Evolutionary conservation across 2,113 vertebrate species (phyloP).

Genomic region (Ovibos moschatus): DNA sequence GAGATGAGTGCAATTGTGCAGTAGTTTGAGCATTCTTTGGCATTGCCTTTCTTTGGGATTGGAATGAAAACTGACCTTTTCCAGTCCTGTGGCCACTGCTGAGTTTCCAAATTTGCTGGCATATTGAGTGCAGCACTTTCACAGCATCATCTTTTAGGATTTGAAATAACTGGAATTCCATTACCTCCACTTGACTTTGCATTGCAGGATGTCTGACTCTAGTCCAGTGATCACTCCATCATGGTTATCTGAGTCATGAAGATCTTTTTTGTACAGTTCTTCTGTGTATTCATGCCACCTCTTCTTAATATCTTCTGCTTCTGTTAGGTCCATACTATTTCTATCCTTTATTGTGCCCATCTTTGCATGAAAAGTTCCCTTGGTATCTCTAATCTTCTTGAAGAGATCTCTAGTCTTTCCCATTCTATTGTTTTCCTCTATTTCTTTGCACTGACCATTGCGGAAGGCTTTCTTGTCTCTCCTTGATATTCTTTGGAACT

Average conservation of each 20-base stretch:
- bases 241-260: background rate
- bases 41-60: background rate
- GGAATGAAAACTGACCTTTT: background rate
- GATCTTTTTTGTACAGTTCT: background rate
- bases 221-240: background rate
- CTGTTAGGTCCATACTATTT: background rate
- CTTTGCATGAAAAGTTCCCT: background rate
- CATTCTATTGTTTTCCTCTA: background rate
- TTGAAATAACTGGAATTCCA: background rate
- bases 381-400: background rate
- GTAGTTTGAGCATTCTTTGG: background rate
- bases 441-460: background rate
- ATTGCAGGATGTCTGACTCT: background rate
- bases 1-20: background rate
- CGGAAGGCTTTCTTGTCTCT: background rate
- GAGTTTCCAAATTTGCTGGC: background rate
- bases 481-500: background rate
- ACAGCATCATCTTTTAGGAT: background rate
- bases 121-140: background rate
- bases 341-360: background rate
- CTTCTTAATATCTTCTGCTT: background rate
- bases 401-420: background rate
- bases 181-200: background rate
- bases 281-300: background rate
- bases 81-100: background rate